Base-by-base conservation (phyloP, 2,888 invertebrate species). In the Tryphoninae sp. region DNA sequence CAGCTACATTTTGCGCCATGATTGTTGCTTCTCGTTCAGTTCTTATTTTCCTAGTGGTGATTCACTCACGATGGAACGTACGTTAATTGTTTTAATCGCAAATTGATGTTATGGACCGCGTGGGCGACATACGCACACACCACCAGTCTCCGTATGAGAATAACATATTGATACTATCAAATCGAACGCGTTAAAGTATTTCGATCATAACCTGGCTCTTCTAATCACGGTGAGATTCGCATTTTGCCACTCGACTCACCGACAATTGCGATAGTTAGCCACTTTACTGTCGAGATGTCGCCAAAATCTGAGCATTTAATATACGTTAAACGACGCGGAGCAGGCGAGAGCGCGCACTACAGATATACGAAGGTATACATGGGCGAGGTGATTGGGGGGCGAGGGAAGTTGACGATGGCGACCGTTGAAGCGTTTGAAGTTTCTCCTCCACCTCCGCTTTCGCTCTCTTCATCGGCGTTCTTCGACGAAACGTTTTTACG, bases 341-440 rank as follows among this genome's bases (percentile, higher is more conserved):
- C 33, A 33, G 33, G 33, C 33, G 33, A 6, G 33, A 33, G 33
- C 7, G 33, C 0, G 33, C 4, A 33, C 33, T 33, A 33, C 33
- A 6, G 33, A 33, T 33, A 33, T 49, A 49, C 9, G 16, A 26
- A 26, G 26, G 26, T 26, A 26, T 1, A 26, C 3, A 26, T 26
- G 26, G 22, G 22, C 74, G 26, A 67, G 45, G 65, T 2, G 45
- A 64, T 45, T 42, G 55, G 42, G 78, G 77, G 81, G 79, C 85
- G 82, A 85, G 11, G 2, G n/a, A 2, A 51, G 51, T 51, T n/a
- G 13, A 13, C 33, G 33, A 22, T 19, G 73, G 62, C 51, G 67
- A 78, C 76, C 75, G 76, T 78, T 81, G 53, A 71, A 79, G 78
- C 78, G 75, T 80, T 65, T 78, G 78, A 75, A 67, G 59, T 73